Base-by-base conservation (phyloP, 2,888 invertebrate genomes). In the Eristalinus aeneus region DNA sequence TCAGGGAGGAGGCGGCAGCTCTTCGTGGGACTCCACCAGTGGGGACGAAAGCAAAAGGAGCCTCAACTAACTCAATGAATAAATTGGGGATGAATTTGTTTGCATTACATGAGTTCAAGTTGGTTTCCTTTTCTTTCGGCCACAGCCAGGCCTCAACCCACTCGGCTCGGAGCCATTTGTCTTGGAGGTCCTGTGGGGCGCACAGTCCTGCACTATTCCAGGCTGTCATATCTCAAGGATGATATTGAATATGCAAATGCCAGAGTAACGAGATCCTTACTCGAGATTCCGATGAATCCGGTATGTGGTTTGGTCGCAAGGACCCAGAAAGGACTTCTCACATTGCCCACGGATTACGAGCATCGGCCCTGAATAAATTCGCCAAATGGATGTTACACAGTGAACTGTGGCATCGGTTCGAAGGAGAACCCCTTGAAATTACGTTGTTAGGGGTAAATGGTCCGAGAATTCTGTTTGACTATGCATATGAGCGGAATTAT, bases 21-120 rank as follows among this genome's bases (percentile, higher is more conserved):
- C 36, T 27, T 36, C 36, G 22, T 63, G 64, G 64, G 20, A 34
- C 22, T 64, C 39, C 32, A 11, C 46, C 64, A 27, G 27, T 11
- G 67, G 23, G 23, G 46, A 16, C 20, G n/a, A 69, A 56, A 58
- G 39, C 39, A 32, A 58, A 64, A 58, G 36, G 56, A 71, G 63
- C 71, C 56, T 53, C 46, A 56, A 78, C 78, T 78, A 72, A 78
- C 72, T 78, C 72, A 78, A 72, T 72, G 72, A 72, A 78, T 78
- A 72, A 78, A 78, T 78, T 78, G 71, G 65, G 32, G 64, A 72
- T 58, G 65, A 78, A 78, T 78, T 78, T 78, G 78, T 78, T 78
- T 71, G 78, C 60, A 72, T 78, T 78, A 72, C 78, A 65, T 72
- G 78, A 78, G 72, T 72, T 78, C 58, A 72, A 39, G 69, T 54